Conservation (phyloP, 1,140 invertebrate species). For the Neodiprion pinetum region DNA sequence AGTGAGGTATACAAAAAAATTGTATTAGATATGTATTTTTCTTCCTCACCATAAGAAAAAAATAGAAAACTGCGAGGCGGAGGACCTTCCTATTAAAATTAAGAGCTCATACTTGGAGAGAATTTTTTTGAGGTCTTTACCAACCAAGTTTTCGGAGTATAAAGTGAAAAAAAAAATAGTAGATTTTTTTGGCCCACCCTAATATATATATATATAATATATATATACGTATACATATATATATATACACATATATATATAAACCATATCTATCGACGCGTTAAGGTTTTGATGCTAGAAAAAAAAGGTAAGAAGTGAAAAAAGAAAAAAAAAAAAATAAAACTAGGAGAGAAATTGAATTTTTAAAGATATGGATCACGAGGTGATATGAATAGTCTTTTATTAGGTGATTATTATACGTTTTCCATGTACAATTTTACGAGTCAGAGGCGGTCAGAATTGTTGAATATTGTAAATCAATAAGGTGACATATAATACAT, state of each 20-base stretch:
- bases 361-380: neutral
- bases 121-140: no score
- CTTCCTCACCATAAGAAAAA: no score
- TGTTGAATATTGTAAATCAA: neutral
- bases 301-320: neutral
- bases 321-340: neutral
- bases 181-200: no score
- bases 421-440: neutral
- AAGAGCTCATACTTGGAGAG: no score
- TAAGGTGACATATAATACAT: no score
- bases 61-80: no score
- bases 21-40: no score
- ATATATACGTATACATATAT: constrained; percentile 13
- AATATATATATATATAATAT: constrained; percentile 8
- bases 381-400: neutral
- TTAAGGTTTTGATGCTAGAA: constrained; percentile 1
- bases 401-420: neutral
- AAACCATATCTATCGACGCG: constrained; percentile 33
- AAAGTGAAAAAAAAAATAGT: no score
- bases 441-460: neutral
- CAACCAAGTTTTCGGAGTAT: no score
- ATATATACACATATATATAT: constrained; percentile 15
- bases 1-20: no score
- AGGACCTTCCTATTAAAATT: no score
- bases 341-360: neutral